Evolutionary conservation across 2,113 vertebrate species (phyloP).

Genomic region (Talpa occidentalis): DNA sequence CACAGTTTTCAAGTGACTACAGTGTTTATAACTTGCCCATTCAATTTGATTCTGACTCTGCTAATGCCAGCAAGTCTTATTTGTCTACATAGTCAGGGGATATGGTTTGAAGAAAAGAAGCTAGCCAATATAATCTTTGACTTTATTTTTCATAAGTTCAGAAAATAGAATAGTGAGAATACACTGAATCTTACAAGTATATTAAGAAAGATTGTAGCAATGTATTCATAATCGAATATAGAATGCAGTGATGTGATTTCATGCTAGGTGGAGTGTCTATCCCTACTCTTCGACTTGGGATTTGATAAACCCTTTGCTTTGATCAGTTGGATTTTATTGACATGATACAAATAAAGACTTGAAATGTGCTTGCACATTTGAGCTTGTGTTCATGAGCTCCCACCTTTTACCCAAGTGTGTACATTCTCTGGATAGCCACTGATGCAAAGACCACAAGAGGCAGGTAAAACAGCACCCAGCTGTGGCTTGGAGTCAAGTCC

Average conservation of each 20-base stretch:
- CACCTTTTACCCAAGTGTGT: neutral
- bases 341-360: neutral
- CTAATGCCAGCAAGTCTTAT: slow-evolving; percentile 7
- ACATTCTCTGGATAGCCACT: neutral
- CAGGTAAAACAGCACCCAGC: neutral
- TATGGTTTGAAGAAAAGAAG: slow-evolving; percentile 52
- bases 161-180: neutral
- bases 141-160: slow-evolving; percentile 21
- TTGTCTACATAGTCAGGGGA: neutral
- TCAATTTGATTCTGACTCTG: slow-evolving; percentile 13
- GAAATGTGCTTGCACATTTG: neutral
- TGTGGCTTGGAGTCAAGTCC: neutral
- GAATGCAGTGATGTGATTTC: neutral
- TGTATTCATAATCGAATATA: neutral
- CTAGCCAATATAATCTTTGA: neutral
- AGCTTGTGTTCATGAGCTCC: neutral
- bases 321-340: slow-evolving; percentile 10
- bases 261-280: neutral
- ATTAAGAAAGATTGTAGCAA: neutral
- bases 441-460: neutral
- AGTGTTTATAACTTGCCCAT: neutral
- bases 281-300: neutral
- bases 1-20: neutral
- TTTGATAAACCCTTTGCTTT: neutral
- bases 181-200: neutral